Base-by-base conservation (phyloP, 2,113 vertebrate genomes). In the Callipepla squamata region DNA sequence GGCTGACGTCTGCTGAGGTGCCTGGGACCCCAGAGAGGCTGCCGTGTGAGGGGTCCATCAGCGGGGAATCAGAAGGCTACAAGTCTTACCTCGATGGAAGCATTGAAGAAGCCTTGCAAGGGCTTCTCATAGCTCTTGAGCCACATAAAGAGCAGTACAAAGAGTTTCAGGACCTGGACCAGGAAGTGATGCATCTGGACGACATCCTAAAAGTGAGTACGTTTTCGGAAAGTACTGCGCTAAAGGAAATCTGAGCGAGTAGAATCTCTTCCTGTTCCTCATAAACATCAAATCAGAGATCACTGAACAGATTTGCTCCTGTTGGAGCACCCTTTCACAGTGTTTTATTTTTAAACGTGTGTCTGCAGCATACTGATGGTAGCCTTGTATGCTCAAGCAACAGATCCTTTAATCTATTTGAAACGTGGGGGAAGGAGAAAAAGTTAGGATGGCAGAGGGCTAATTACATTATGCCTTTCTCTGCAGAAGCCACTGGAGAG, bases 111-210 rank as follows among this genome's bases (percentile, higher is more conserved):
- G 98, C 99, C 85, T 98, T 99, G 69, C 98, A 98, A 69, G 98
- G 98, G 86, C 98, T 99, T 85, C 97, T 99, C 48, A 97, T 99
- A 20, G 98, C 97, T 26, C 97, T 99, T 76, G 99, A 99, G 92
- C 98, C 98, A 4, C 98, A 99, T 88, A 98, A 98, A 72, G 99
- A 99, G 80, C 98, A 98, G 93, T 99, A 98, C 94, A 94, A 98
- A 94, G 99, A 99, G 97, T 98, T 99, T 93, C 98, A 98, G 97
- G 99, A 99, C 87, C 98, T 99, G 96, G 99, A 99, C 91, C 99
- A 99, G 94, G 98, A 99, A 93, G 98, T 99, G 90, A 98, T 98
- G 98, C 98, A 98, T 59, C 97, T 99, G 94, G 99, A 99, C 95
- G 99, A 99, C 92, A 97, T 99, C 75, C 97, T 99, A 38, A 99